These are phyloP conservation scores for Mercenaria mercenaria DNA, from an alignment of 1,140 invertebrate species.

Conservation along the genomic window DNA sequence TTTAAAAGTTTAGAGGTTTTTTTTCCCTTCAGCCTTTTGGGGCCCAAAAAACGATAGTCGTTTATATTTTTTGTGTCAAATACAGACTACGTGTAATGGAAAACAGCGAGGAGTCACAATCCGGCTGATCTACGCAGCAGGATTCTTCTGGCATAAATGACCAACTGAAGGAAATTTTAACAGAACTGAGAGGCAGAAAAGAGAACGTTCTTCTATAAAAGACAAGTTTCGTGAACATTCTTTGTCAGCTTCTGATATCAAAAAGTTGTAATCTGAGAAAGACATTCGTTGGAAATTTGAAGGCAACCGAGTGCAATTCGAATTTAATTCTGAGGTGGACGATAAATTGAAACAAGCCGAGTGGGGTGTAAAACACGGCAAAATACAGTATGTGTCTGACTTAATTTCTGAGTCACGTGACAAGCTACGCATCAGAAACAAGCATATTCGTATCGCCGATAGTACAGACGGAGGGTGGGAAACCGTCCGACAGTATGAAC, in stretches of 20 bases:
- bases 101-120: too few species aligned
- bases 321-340: too few species aligned
- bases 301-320: not conserved
- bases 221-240: not conserved
- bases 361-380: not conserved
- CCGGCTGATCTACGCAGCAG: too few species aligned
- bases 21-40: too few species aligned
- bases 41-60: too few species aligned
- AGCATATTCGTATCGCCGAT: too few species aligned
- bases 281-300: not conserved
- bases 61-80: too few species aligned
- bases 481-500: conserved; percentile 19
- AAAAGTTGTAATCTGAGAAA: not conserved
- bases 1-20: too few species aligned
- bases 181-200: not conserved
- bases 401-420: not conserved
- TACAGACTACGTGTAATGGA: too few species aligned
- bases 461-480: too few species aligned
- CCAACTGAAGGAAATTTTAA: not conserved
- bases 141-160: not conserved
- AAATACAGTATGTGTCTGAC: not conserved
- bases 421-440: too few species aligned
- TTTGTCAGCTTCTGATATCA: not conserved
- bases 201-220: not conserved
- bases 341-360: not conserved